Percentiles rank a stretch among this genome's conserved stretches.
Conservation (phyloP, 2,797 vertebrate genomes). For the Tenualosa ilisha region DNA sequence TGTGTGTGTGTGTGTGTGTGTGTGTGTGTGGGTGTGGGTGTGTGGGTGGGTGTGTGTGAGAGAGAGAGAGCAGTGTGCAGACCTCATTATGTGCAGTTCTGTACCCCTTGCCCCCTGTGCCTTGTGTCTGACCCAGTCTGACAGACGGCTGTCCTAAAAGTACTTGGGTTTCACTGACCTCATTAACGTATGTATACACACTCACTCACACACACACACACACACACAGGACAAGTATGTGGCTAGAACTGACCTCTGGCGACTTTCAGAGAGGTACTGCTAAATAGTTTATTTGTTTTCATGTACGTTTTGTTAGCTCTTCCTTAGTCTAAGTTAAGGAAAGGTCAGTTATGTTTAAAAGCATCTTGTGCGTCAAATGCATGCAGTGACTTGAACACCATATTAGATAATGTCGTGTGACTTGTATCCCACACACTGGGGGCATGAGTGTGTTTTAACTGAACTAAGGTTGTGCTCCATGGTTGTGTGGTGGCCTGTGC, state of each 20-base stretch:
- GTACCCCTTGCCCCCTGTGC: neutral
- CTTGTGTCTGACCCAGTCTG: constrained; percentile 22
- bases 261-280: neutral
- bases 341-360: too few relatives aligned
- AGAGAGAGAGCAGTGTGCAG: too few relatives aligned
- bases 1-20: too few relatives aligned
- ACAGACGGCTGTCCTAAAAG: neutral
- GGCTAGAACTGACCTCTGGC: neutral
- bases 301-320: neutral
- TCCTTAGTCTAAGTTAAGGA: too few relatives aligned
- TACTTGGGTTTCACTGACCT: constrained; percentile 11
- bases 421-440: too few relatives aligned
- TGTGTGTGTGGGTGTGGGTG: neutral
- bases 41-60: too few relatives aligned
- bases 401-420: neutral
- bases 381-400: neutral
- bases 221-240: neutral
- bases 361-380: neutral
- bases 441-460: neutral
- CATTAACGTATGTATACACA: neutral
- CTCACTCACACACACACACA: neutral
- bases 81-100: neutral
- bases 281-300: neutral
- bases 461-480: neutral
- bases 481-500: constrained; percentile 26